phyloP scores from a whole-genome alignment of 2,888 invertebrate genomes.

The Sisyra nigra region DNA sequence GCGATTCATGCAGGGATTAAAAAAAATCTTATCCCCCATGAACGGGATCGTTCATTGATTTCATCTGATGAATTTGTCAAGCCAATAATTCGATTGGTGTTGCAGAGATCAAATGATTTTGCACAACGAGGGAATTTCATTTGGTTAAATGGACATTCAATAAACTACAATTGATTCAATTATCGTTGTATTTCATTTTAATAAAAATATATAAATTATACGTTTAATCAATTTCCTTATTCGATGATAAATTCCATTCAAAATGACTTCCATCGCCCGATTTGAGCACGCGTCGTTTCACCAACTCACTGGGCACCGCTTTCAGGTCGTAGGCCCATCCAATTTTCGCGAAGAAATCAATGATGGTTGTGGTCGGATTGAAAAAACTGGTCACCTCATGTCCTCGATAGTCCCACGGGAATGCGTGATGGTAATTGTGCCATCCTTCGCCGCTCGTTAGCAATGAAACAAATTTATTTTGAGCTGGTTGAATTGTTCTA shows the following conservation, averaged over 20 bases:
- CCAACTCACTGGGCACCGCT: constrained; percentile 53
- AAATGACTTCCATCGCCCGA: constrained; percentile 61
- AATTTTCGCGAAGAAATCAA: constrained; percentile 24
- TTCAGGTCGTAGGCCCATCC: constrained; percentile 79
- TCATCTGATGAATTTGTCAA: too few species aligned
- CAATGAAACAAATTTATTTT: constrained; percentile 58
- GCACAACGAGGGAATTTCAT: too few species aligned
- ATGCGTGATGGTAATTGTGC: constrained; percentile 90
- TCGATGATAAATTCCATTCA: constrained; percentile 72
- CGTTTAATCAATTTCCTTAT: too few species aligned
- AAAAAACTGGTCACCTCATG: constrained; percentile 53
- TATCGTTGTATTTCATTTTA: too few species aligned
- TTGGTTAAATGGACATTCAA: too few species aligned
- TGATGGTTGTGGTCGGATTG: constrained; percentile 21
- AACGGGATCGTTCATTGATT: too few species aligned
- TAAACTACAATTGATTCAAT: too few species aligned
- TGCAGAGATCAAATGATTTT: too few species aligned
- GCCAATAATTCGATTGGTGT: too few species aligned
- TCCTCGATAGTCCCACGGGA: constrained; percentile 87
- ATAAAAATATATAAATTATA: too few species aligned
- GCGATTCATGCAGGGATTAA: too few species aligned
- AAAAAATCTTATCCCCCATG: too few species aligned
- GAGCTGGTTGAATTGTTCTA: constrained; percentile 61
- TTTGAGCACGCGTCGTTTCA: constrained; percentile 47
- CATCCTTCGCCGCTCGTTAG: constrained; percentile 74